Base-by-base conservation (phyloP, 2,797 vertebrate species). In the Dicrostonyx torquatus region DNA sequence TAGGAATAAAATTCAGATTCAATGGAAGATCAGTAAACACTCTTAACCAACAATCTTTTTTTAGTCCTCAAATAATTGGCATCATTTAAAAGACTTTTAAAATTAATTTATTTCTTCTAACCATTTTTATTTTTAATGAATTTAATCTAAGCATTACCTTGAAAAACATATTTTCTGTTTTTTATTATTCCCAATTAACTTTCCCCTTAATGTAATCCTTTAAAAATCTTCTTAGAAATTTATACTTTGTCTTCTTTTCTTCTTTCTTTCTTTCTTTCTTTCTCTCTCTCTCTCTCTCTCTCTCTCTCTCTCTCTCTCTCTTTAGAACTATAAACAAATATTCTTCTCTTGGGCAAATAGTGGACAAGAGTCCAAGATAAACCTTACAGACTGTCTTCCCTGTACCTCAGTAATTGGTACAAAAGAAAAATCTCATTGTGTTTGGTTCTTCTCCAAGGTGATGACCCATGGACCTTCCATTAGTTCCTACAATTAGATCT, bases 61-160 rank as follows among this genome's bases (percentile, higher is more conserved):
- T n/a, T 24, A 68, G 6, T n/a, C 20, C 7, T 50, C 82, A 87
- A 72, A 80, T 45, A 73, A 73, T 88, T 31, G 64, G 45, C 64
- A 45, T 82, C 92, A 82, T 79, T 91, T 95, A 90, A 76, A 94
- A 75, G 9, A 84, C 73, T 94, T 73, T 7, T 40, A 17, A 95
- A 94, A 68, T 48, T 45, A 43, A 24, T 92, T 76, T 85, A 40
- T 75, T 45, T 17, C 5, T 34, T 79, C 24, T 76, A 64, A 80
- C 53, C 34, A 50, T 18, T 92, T 97, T 48, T 60, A 78, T 94
- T 82, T 64, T 95, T 76, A 53, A 83, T 18, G 8, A 87, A 87
- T 85, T 90, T 68, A 76, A 87, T 79, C 37, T 90, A 76, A 85
- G 29, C 85, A 77, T 53, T 40, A 80, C 40, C 26, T 40, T 77